Evolutionary conservation across 2,888 invertebrate species (phyloP), one percentile per base, ranked within the genome.

Genomic region (Julus scanicus): DNA sequence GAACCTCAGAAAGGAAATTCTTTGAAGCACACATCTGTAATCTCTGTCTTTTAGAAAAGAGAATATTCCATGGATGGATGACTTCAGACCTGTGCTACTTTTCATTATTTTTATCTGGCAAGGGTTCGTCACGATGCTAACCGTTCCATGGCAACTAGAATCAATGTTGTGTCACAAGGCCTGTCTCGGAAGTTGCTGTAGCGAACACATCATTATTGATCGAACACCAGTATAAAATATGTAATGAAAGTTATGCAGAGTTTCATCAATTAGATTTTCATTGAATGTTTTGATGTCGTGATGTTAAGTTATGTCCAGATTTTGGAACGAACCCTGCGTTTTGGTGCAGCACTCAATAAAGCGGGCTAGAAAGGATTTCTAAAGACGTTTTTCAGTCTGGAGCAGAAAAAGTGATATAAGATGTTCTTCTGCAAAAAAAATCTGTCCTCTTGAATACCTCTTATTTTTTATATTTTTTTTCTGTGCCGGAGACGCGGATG

Each of bases 41-140:
- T 53, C 53, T 17, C 63, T n/a, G 63, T n/a, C 63, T 63, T 63
- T 63, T n/a, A n/a, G 15, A 53, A 11, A 53, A 63, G n/a, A 63
- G n/a, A 63, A 63, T 63, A 63, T 63, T 63, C 63, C 63, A 63
- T n/a, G 63, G 63, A 63, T 63, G 63, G n/a, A 63, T 63, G 63
- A 63, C 63, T n/a, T 15, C 53, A 53, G 53, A 15, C 15, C 11
- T 11, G 9, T 53, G 53, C 53, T 53, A 53, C 11, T 53, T 53
- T 53, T 53, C 11, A 2, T 53, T 11, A 9, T 53, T 53, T 53
- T 53, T 53, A 9, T 9, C n/a, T 63, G 53, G 13, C 53, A 63
- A n/a, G 44, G 44, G 6, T 44, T n/a, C n/a, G 63, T 63, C 63
- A 63, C 63, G n/a, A 63, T 63, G 63, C 63, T 63, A 63, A 63